Evolutionary conservation across 2,113 vertebrate genomes (phyloP).

Genomic region (Pseudorasbora parva): DNA sequence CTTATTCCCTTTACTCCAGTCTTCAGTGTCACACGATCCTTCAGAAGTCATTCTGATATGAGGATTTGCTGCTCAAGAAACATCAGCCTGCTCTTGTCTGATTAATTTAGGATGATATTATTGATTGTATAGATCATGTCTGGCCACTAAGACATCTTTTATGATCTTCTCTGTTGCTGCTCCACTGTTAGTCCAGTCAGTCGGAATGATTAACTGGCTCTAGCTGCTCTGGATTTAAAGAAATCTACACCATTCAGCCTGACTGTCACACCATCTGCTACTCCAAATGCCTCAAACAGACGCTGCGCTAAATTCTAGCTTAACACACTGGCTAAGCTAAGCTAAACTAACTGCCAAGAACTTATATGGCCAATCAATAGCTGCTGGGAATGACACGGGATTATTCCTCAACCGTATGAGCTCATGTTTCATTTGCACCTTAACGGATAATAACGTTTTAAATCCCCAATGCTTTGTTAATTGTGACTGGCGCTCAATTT

Average conservation of each 20-base stretch:
- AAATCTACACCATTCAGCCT: constrained; percentile 5
- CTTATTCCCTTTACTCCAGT: no score
- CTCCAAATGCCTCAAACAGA: constrained; percentile 8
- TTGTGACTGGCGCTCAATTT: no score
- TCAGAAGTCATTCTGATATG: background rate
- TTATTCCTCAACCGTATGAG: background rate
- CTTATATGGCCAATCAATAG: background rate
- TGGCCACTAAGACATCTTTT: background rate
- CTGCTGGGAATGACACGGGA: background rate
- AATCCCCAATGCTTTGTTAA: no score
- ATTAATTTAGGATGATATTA: background rate
- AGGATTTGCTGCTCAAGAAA: background rate
- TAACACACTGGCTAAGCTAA: background rate
- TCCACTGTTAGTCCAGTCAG: background rate
- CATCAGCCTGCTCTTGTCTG: background rate
- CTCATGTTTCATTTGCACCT: background rate
- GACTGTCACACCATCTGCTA: constrained; percentile 15
- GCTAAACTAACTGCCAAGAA: background rate
- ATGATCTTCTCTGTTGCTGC: background rate
- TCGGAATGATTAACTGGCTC: constrained; percentile 13
- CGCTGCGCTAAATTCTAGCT: constrained; percentile 3
- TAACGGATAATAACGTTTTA: background rate
- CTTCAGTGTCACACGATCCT: background rate
- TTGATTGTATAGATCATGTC: background rate
- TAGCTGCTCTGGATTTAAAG: constrained; percentile 1